Evolutionary conservation across 2,797 vertebrate species (phyloP), one percentile per base, ranked within the genome.

Genomic region (Sebastes umbrosus): DNA sequence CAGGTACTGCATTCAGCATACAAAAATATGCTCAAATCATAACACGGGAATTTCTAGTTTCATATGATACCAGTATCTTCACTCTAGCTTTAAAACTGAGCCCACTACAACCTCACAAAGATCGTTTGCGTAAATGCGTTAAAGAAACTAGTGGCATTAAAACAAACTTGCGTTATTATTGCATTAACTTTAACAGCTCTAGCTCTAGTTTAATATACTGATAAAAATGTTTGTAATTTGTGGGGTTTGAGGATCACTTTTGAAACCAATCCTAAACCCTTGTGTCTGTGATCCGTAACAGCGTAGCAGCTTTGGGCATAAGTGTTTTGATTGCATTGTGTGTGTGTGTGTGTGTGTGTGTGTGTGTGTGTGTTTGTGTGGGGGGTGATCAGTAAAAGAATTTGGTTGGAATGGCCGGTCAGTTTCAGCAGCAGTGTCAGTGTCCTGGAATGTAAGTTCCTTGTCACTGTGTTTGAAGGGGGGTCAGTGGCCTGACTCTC

Each of bases 391-490:
- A 64, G 73, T 36, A 6, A 73, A 92, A 85, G 88, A 91, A 92
- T 93, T 71, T 83, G 0, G 2, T 22, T 68, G 89, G 79, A 88
- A 88, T 84, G 72, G 59, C 11, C 8, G 57, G 31, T 76, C 43
- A 32, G 54, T 86, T 88, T 87, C 82, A 84, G 65, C 34, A 71
- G 43, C 16, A 4, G 86, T 85, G 87, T 92, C 90, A 89, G 66
- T 77, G 80, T 85, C 79, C 80, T 77, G 92, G 93, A 95, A 93
- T 93, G 90, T 54, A 3, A 71, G 67, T 64, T 91, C 68, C 75
- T 63, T 74, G 75, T 85, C 24, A 29, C 39, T 57, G 75, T 82
- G 82, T 87, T 87, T 79, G 66, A 70, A 22, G 66, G n/a, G 22
- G 12, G 67, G 83, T 88, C 77, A 57, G 32, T 20, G 54, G 69